phyloP scores from a whole-genome alignment of 2,888 invertebrate species.

The Drosophila gaucha region DNA sequence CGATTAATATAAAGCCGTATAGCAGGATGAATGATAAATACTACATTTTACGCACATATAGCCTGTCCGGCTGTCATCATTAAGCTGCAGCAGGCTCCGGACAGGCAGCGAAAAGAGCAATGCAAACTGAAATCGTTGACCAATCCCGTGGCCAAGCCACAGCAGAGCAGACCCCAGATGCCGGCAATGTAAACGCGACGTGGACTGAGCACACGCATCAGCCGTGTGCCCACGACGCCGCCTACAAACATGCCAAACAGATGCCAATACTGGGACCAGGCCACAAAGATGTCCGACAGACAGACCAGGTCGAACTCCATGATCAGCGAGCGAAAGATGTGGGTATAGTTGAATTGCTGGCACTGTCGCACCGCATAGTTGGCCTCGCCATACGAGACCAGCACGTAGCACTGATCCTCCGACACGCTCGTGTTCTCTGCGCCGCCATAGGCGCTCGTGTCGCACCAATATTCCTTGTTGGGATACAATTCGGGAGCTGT shows the following conservation, averaged over 20 bases:
- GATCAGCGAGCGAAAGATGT: constrained; percentile 81
- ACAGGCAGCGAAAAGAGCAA: constrained; percentile 83
- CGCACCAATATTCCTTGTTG: constrained; percentile 75
- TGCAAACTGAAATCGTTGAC: constrained; percentile 83
- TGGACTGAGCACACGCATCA: constrained; percentile 83
- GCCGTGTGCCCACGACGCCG: constrained; percentile 83
- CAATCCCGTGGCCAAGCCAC: constrained; percentile 83
- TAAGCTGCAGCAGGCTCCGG: constrained; percentile 84
- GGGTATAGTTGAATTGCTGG: constrained; percentile 71
- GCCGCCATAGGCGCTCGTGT: constrained; percentile 38
- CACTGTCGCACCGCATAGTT: constrained; percentile 63
- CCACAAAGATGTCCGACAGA: constrained; percentile 83
- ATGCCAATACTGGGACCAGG: constrained; percentile 85
- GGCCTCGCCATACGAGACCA: constrained; percentile 52
- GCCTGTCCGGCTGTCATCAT: constrained; percentile 84
- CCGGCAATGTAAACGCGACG: constrained; percentile 82
- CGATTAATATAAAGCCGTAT: no score
- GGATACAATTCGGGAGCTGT: constrained; percentile 84
- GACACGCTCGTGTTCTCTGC: constrained; percentile 61
- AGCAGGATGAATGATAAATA: no score
- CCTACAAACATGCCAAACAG: constrained; percentile 85
- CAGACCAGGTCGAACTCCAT: constrained; percentile 85
- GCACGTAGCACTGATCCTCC: constrained; percentile 75
- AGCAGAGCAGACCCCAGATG: constrained; percentile 82
- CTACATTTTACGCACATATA: constrained; percentile 85